Evolutionary conservation across 35 echinoderm and acorn worm genomes (phyloP), one percentile per base, ranked within the genome.

Genomic region (Diadema setosum): DNA sequence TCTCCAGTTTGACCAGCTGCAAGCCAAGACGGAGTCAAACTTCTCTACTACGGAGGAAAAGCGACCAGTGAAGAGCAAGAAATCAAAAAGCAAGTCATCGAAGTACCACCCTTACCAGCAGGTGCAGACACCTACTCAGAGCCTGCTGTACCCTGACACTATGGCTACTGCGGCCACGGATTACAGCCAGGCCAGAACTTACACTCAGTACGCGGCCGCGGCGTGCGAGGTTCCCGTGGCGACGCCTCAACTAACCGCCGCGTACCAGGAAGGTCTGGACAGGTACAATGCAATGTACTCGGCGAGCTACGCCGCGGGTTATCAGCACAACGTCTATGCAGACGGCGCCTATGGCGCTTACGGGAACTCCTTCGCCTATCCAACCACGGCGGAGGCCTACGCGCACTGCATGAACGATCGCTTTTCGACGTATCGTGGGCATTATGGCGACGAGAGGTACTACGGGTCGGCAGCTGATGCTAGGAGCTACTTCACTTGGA

Each of bases 201-300:
- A 82, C 18, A 91, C 75, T 15, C 85, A 90, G 48, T 94, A 99
- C 76, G 91, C 91, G 48, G 67, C 91, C 15, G 85, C 96, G 2
- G 85, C 96, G 2, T 99, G 93, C 55, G 96, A 99, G 46, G 96
- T 94, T 20, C 82, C 96, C 24, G 81, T 99, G 2, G 89, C 93
- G 7, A 80, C 90, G 14, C 76, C 87, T 11, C 87, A 86, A 18
- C 80, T 87, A 33, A 89, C 93, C 12, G 84, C 96, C n/a, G 85
- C 90, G 40, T 95, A 90, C 35, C 95, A 93, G 81, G 95, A 97
- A 69, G 95, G 91, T 1, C 39, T 94, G 18, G 96, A 99, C 67
- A 73, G 96, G 50, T 99, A 99, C 80, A 91, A 84, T 32, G 96
- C 96, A 5, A 93, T 97, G 87, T 97, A 93, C 70, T 90, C 95